These are phyloP conservation scores for Pseudococcus jackbeardsleyi DNA, from an alignment of 2,888 invertebrate genomes.

Conservation along the genomic window DNA sequence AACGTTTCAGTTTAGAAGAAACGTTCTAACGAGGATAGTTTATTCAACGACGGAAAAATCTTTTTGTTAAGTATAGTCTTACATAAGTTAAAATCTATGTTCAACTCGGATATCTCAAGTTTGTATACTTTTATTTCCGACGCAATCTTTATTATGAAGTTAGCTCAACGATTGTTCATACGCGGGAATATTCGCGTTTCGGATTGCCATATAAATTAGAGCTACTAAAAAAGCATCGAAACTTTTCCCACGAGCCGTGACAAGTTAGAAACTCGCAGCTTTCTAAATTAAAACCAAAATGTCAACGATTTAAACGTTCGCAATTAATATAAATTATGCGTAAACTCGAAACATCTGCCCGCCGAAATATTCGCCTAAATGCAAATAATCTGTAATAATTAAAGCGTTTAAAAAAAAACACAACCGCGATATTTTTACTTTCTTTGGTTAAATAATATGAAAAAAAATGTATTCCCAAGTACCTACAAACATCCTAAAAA, in stretches of 20 bases:
- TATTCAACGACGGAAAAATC: background rate
- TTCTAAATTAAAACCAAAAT: constrained; percentile 19
- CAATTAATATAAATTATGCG: constrained; percentile 31
- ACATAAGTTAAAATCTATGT: background rate
- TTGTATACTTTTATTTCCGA: background rate
- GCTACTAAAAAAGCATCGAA: background rate
- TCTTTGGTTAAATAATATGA: background rate
- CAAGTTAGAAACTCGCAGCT: background rate
- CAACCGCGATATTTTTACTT: background rate
- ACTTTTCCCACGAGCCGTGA: background rate
- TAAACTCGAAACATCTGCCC: constrained; percentile 19
- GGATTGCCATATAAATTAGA: background rate
- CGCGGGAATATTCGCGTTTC: background rate
- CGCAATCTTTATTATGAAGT: constrained; percentile 5
- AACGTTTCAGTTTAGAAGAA: background rate
- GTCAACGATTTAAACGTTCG: constrained; percentile 27
- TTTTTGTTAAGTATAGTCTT: background rate
- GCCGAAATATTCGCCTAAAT: constrained; percentile 7
- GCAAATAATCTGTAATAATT: constrained; percentile 47
- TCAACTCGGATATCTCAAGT: background rate
- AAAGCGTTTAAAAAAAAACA: constrained; percentile 4
- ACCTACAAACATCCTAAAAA: background rate
- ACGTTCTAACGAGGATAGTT: background rate
- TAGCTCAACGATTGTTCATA: background rate
- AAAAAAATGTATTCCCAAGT: background rate